Percentiles rank a stretch among this genome's conserved stretches.
phyloP scores from a whole-genome alignment of 2,113 vertebrate species.

The Perca fluviatilis region DNA sequence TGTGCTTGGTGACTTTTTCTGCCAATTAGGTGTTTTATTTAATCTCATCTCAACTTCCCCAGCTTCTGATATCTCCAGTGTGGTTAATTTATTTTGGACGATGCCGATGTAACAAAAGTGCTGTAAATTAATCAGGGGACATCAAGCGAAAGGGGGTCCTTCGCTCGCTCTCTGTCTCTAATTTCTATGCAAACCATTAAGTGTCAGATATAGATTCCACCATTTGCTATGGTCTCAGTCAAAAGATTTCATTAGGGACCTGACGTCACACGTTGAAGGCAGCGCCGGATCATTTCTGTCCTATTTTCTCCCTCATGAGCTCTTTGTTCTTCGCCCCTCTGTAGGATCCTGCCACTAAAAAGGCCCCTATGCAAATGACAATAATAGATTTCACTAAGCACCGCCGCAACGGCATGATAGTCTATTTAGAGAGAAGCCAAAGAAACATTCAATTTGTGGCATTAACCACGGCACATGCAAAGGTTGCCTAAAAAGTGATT shows the following conservation, averaged over 20 bases:
- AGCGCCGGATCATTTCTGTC: slow-evolving; percentile 86
- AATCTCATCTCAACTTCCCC: slow-evolving; percentile 84
- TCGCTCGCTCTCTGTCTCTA: slow-evolving; percentile 79
- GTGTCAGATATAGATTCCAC: slow-evolving; percentile 96
- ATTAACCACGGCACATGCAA: slow-evolving; percentile 82
- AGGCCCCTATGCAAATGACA: slow-evolving; percentile 86
- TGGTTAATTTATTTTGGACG: slow-evolving; percentile 86
- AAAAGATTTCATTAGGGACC: slow-evolving; percentile 94
- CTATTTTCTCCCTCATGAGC: slow-evolving; percentile 89
- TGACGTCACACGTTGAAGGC: slow-evolving; percentile 87
- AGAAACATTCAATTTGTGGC: slow-evolving; percentile 88
- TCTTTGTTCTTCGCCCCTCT: slow-evolving; percentile 88
- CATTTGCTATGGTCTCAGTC: slow-evolving; percentile 94
- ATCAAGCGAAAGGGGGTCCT: slow-evolving; percentile 80
- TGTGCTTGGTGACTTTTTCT: slow-evolving; percentile 90
- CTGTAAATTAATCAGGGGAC: slow-evolving; percentile 91
- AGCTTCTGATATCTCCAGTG: slow-evolving; percentile 79
- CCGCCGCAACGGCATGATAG: slow-evolving; percentile 78
- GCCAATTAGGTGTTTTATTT: slow-evolving; percentile 97
- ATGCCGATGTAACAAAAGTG: slow-evolving; percentile 84
- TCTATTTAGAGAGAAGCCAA: slow-evolving; percentile 85
- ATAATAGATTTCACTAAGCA: slow-evolving; percentile 87
- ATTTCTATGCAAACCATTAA: slow-evolving; percentile 96
- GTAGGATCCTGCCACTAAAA: slow-evolving; percentile 82
- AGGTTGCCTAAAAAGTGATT: slow-evolving; percentile 88